phyloP scores from a whole-genome alignment of 2,888 invertebrate genomes.

The Syrista parreyssii region DNA sequence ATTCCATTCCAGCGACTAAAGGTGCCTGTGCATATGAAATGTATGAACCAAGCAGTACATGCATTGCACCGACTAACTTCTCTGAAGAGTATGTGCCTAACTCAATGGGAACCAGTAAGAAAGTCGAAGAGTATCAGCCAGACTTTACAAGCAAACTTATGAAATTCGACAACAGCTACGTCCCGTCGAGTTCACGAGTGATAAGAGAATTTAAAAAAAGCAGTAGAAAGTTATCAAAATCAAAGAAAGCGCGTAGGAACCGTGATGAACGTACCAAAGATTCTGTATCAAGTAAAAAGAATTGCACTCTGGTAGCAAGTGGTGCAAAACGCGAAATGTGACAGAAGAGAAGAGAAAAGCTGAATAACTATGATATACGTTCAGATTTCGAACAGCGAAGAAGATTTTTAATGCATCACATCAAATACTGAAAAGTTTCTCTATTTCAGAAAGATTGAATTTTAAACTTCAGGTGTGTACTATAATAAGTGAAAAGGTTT shows the following conservation, averaged over 20 bases:
- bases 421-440: neutral
- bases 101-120: constrained; percentile 38
- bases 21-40: constrained; percentile 30
- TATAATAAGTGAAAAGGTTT: neutral
- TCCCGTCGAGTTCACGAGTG: constrained; percentile 39
- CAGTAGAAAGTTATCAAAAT: neutral
- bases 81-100: constrained; percentile 47
- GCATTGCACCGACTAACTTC: constrained; percentile 19
- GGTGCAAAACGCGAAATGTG: constrained; percentile 24
- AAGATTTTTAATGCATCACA: neutral
- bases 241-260: neutral
- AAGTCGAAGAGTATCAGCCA: constrained; percentile 50
- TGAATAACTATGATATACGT: neutral
- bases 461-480: neutral
- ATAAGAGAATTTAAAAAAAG: constrained; percentile 16
- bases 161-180: constrained; percentile 51
- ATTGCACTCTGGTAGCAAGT: constrained; percentile 3
- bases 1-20: constrained; percentile 30
- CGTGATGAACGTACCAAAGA: neutral
- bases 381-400: neutral
- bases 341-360: neutral
- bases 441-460: neutral
- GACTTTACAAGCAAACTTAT: constrained; percentile 47
- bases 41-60: constrained; percentile 43
- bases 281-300: neutral